Conservation (phyloP, 2,888 invertebrate genomes). For the Ischnura elegans region DNA sequence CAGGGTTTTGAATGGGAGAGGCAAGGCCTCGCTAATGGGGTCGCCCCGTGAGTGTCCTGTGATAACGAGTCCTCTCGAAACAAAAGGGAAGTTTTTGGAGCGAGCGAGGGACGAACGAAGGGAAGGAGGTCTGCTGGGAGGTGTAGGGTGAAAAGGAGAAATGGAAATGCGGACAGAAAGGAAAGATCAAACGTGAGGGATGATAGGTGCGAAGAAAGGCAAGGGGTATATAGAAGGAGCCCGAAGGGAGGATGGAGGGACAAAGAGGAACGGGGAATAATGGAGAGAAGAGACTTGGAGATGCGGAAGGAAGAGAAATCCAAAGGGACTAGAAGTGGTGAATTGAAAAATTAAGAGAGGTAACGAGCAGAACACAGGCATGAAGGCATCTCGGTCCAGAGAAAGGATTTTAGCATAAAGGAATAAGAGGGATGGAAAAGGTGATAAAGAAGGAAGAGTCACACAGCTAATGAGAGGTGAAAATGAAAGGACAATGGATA, state of each 20-base stretch:
- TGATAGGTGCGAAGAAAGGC: neutral
- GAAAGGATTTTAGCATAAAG: conserved; percentile 5
- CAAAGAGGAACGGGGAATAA: neutral
- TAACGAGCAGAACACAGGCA: neutral
- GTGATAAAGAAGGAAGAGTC: neutral
- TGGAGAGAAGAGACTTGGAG: neutral
- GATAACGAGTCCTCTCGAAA: conserved; percentile 64
- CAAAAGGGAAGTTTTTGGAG: conserved; percentile 50
- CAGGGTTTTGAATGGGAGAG: conserved; percentile 60
- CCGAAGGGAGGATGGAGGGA: neutral
- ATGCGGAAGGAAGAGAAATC: neutral
- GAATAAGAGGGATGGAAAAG: neutral
- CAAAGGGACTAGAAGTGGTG: neutral
- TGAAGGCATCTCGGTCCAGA: neutral
- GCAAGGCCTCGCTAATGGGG: conserved; percentile 60
- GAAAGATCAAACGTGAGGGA: neutral
- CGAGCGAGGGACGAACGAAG: neutral
- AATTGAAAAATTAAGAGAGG: conserved; percentile 23
- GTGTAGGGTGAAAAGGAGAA: neutral
- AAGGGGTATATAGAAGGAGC: neutral
- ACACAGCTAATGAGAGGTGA: neutral
- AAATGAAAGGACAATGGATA: neutral
- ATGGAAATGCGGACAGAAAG: neutral
- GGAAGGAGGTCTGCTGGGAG: neutral
- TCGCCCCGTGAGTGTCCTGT: conserved; percentile 56